Evolutionary conservation across 2,797 vertebrate species (phyloP), one percentile per base, ranked within the genome.

Genomic region (Mionectes olivaceus): DNA sequence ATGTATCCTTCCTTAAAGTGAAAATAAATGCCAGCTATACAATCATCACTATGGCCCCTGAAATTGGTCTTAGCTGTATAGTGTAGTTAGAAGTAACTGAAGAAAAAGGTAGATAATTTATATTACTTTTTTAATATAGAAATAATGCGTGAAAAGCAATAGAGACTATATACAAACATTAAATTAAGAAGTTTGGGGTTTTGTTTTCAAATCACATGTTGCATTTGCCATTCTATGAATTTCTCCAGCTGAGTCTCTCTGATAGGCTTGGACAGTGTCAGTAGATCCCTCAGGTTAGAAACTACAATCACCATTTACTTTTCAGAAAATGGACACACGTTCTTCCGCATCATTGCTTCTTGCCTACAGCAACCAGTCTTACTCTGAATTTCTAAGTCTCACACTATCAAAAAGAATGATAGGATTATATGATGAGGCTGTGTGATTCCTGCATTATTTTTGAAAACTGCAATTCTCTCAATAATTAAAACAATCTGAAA

Each of bases 161-260:
- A n/a, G 1, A 60, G 73, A 50, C 46, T 16, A 35, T 6, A 75
- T 30, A 46, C 5, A 69, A 73, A 27, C 8, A 55, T 43, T 78
- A 60, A 67, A 61, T 35, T 69, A 76, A 33, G 7, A 10, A 22
- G 5, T 23, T 53, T 30, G 2, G 10, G 5, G 0, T 0, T 10
- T 50, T 70, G 41, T 91, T 68, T 92, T 65, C 7, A 32, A 61
- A 52, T n/a, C 73, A 41, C 14, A 63, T 53, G 18, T 11, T 79
- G 19, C 5, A n/a, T 83, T 89, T 73, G 56, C 6, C 4, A 24
- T 84, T 41, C 15, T n/a, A 44, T n/a, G 6, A 89, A 63, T 27
- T 85, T 81, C 19, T 55, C 13, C n/a, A 57, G 65, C 33, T 33
- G 39, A 80, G 57, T 47, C 15, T 83, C 28, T 82, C 19, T 57